Percentiles rank a stretch among this genome's conserved stretches.
Conservation (phyloP, 2,113 vertebrate genomes). For the Cettia cetti region DNA sequence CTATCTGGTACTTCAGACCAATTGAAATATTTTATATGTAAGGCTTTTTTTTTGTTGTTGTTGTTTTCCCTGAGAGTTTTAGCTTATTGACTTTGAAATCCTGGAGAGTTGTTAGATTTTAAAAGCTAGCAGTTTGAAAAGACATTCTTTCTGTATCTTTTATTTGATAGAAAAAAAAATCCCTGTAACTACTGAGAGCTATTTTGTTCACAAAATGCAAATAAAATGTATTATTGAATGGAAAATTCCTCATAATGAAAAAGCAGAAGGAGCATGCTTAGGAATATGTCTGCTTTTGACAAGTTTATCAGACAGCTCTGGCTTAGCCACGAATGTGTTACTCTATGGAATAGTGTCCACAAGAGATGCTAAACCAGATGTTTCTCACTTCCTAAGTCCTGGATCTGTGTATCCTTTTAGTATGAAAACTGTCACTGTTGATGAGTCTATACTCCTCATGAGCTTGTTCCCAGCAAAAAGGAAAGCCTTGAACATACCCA, state of each 20-base stretch:
- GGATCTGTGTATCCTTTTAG: not conserved
- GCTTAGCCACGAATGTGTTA: not conserved
- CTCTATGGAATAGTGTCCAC: not conserved
- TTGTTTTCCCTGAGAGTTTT: not conserved
- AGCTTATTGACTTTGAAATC: not conserved
- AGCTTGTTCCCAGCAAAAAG: not conserved
- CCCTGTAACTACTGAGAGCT: not conserved
- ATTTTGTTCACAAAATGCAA: not conserved
- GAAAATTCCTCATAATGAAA: not conserved
- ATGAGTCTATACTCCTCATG: rapidly evolving
- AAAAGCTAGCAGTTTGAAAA: not conserved
- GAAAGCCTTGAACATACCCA: not conserved
- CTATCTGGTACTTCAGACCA: not conserved
- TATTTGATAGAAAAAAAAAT: not conserved
- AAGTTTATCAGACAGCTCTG: not conserved
- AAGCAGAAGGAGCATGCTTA: not conserved
- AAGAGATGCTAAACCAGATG: not conserved
- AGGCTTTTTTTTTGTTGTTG: not conserved
- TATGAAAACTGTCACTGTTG: not conserved
- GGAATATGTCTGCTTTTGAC: not conserved
- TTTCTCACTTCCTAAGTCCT: not conserved
- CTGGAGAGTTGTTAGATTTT: not conserved
- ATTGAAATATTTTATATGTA: not conserved
- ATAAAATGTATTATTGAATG: not conserved
- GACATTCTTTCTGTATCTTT: not conserved